Conservation (phyloP, 2,888 invertebrate species). For the Deladenus siricidicola region DNA sequence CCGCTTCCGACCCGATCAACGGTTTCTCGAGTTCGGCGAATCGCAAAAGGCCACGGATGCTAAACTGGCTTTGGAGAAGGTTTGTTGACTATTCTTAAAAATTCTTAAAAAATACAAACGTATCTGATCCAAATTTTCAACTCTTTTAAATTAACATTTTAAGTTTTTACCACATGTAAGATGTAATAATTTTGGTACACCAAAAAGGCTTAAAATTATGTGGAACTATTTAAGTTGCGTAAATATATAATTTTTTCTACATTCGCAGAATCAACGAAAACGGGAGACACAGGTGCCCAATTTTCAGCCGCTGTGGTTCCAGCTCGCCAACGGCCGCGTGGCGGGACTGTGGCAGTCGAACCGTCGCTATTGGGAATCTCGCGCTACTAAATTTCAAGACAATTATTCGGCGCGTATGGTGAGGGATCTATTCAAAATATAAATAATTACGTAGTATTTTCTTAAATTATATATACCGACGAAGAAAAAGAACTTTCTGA, state of each 20-base stretch:
- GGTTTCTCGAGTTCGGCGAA: constrained; percentile 17
- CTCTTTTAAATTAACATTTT: no score
- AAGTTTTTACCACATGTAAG: no score
- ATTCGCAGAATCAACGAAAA: neutral
- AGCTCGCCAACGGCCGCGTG: neutral
- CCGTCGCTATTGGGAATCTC: neutral
- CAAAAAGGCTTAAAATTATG: no score
- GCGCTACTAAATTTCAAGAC: neutral
- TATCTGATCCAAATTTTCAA: no score
- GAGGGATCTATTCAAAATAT: neutral
- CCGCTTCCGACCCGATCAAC: constrained; percentile 22
- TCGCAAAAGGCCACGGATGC: constrained; percentile 1
- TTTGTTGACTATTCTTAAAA: neutral
- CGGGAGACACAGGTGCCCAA: neutral
- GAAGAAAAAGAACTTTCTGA: no score
- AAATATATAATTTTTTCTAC: neutral
- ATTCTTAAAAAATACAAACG: no score
- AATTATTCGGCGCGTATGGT: neutral
- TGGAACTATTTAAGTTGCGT: no score
- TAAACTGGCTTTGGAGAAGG: neutral
- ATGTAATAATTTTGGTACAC: no score
- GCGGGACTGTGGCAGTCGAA: neutral
- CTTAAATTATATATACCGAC: no score
- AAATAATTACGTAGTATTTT: no score
- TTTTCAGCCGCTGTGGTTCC: neutral